phyloP scores from a whole-genome alignment of 2,797 vertebrate genomes.

The Molossus molossus region DNA sequence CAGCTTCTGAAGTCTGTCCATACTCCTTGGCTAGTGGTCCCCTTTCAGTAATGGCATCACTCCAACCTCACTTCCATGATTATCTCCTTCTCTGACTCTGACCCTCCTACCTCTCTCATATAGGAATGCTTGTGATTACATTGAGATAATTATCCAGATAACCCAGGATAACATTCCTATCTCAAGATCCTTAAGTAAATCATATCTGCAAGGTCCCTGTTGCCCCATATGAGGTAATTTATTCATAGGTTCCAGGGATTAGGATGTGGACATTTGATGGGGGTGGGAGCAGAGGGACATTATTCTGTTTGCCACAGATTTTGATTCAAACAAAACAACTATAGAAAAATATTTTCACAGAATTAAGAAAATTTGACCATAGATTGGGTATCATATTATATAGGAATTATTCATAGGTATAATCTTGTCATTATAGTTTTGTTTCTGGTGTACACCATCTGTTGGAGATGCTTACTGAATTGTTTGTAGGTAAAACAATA shows the following conservation, averaged over 20 bases:
- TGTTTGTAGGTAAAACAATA: conserved; percentile 13
- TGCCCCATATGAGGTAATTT: not conserved
- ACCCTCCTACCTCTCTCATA: too few relatives aligned
- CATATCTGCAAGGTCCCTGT: not conserved
- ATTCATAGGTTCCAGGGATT: not conserved
- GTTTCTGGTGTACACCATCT: not conserved
- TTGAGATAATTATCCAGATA: too few relatives aligned
- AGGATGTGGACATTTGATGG: not conserved
- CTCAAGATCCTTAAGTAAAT: not conserved
- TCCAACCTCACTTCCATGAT: too few relatives aligned
- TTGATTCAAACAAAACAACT: not conserved
- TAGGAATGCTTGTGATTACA: too few relatives aligned
- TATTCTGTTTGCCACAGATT: conserved; percentile 32
- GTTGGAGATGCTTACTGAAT: conserved; percentile 23
- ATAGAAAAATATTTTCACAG: conserved; percentile 8
- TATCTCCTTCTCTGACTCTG: too few relatives aligned
- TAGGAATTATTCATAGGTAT: not conserved
- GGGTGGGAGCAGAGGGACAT: not conserved
- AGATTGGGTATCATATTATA: not conserved
- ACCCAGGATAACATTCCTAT: not conserved
- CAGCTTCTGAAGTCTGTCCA: too few relatives aligned
- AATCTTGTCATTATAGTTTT: not conserved
- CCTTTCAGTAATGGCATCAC: too few relatives aligned
- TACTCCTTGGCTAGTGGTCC: too few relatives aligned
- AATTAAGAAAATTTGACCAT: not conserved